Evolutionary conservation across 2,888 invertebrate species (phyloP).

Genomic region (Drosophila prolongata): DNA sequence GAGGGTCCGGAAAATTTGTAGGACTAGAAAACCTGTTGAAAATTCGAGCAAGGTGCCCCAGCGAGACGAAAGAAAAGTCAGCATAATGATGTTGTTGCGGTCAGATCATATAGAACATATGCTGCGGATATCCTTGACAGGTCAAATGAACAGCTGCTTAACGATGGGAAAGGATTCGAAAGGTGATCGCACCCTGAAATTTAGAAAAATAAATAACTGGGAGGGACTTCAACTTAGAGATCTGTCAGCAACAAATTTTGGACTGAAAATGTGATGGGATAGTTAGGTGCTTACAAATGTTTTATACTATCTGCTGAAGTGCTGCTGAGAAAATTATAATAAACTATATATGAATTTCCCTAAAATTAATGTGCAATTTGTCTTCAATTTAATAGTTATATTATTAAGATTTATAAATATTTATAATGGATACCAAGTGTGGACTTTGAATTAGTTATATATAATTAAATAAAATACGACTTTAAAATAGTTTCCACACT

Average conservation of each 20-base stretch:
- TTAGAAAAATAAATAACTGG: not conserved
- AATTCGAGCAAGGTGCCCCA: slow-evolving; percentile 56
- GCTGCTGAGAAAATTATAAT: not conserved
- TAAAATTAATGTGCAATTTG: no score
- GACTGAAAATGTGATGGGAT: slow-evolving; percentile 11
- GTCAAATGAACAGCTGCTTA: slow-evolving; percentile 22
- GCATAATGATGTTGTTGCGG: slow-evolving; percentile 66
- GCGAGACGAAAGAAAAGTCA: slow-evolving; percentile 9
- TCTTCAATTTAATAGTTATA: no score
- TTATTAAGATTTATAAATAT: no score
- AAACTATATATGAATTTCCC: no score
- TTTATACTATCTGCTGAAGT: not conserved
- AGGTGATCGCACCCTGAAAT: not conserved
- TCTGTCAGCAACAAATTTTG: slow-evolving; percentile 24
- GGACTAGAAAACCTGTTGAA: slow-evolving; percentile 61
- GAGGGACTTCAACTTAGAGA: slow-evolving; percentile 18
- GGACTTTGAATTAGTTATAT: no score
- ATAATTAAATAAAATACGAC: not conserved
- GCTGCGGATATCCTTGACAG: slow-evolving; percentile 72
- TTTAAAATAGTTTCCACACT: no score
- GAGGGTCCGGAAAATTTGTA: not conserved
- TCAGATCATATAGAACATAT: slow-evolving; percentile 47
- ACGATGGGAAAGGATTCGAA: slow-evolving; percentile 23
- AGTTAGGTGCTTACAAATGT: not conserved
- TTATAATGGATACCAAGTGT: no score